phyloP scores from a whole-genome alignment of 2,888 invertebrate species.

The Dynastes maya region DNA sequence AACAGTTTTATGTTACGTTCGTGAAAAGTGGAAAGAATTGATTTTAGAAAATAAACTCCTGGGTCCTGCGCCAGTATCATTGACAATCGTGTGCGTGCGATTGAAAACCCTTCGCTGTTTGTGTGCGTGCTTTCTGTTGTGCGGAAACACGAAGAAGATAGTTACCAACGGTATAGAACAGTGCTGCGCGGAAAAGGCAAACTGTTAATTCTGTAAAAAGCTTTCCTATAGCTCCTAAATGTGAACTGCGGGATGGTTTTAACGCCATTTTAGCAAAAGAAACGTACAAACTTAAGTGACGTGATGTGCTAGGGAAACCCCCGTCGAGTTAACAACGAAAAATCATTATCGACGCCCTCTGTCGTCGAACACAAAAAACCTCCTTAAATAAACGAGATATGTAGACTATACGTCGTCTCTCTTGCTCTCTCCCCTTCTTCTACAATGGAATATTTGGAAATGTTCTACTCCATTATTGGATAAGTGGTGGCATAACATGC shows the following conservation, averaged over 20 bases:
- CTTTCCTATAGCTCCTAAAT: constrained; percentile 68
- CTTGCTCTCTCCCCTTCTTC: constrained; percentile 11
- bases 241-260: constrained; percentile 64
- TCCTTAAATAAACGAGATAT: constrained; percentile 65
- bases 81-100: constrained; percentile 46
- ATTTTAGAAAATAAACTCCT: constrained; percentile 56
- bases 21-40: constrained; percentile 55
- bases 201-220: constrained; percentile 70
- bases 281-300: constrained; percentile 47
- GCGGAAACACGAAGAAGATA: constrained; percentile 50
- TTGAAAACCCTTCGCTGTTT: constrained; percentile 30
- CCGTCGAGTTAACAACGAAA: constrained; percentile 34
- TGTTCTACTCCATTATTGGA: constrained; percentile 55
- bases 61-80: constrained; percentile 43
- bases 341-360: constrained; percentile 43
- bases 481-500: constrained; percentile 52
- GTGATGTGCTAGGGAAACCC: constrained; percentile 31
- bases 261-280: constrained; percentile 62
- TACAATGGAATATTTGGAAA: constrained; percentile 55
- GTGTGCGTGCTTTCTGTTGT: constrained; percentile 36
- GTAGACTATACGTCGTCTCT: constrained; percentile 6
- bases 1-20: constrained; percentile 47
- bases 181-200: constrained; percentile 55
- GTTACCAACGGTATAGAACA: constrained; percentile 49
- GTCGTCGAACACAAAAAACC: constrained; percentile 62